Evolutionary conservation across 92 coral and sea anemone species (phyloP), one percentile per base, ranked within the genome.

Genomic region (Zoanthus sansibaricus): DNA sequence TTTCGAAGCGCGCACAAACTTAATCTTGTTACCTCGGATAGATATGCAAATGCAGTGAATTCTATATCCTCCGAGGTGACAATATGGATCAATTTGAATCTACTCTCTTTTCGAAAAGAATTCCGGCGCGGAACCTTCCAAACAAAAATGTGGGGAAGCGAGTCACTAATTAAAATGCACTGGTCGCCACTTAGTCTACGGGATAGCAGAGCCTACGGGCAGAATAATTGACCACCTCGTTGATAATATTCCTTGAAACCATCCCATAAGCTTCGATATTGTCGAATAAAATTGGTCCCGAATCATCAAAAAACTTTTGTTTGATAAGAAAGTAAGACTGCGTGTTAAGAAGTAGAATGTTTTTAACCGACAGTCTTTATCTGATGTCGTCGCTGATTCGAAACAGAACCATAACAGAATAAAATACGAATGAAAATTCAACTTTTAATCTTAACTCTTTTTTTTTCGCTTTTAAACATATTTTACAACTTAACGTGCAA

Each of bases 51-150:
- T 80, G 20, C 6, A 10, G 15, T 12, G 75, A 64, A 67, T 21
- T 20, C 18, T 66, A 80, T 68, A 80, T 80, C 85, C 85, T 80
- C 61, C 47, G 46, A 64, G 52, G 45, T 47, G 59, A 62, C 74
- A 21, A 17, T 42, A 49, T 64, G 75, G 85, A 80, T 80, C 47
- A 66, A 46, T 80, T 80, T 12, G 66, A 80, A 80, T 46, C 47
- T 66, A 80, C 72, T 68, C 61, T 71, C 64, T 80, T 80, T 64
- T 31, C 30, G 64, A 80, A 68, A 64, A 80, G 32, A 71, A 80
- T 80, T 80, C 85, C 85, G 85, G 85, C 75, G 75, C 75, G 75
- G 85, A 64, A 80, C 85, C 85, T 80, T 67, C 55, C 44, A 49
- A 66, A 80, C 66, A 80, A 52, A 80, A 69, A 48, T 14, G 20